Evolutionary conservation across 2,888 invertebrate genomes (phyloP), one percentile per base, ranked within the genome.

Genomic region (Drosophila nr. perissopoda): DNA sequence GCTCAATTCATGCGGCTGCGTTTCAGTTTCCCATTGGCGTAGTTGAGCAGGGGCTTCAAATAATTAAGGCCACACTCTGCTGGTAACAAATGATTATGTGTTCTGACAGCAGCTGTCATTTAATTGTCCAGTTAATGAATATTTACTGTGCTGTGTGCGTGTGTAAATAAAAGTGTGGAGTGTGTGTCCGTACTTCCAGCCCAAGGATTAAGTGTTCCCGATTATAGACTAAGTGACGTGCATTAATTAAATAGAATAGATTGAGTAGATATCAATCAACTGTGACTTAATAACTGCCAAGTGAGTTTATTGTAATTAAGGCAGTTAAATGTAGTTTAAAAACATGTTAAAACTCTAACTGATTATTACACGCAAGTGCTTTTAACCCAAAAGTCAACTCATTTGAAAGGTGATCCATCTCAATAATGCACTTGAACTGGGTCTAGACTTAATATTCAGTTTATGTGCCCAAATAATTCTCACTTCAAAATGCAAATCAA

Each of bases 61-160:
- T 63, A 71, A 68, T 76, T 80, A 68, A 65, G 21, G 33, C 54
- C 33, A 45, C 53, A 34, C 42, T 52, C 61, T 64, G 72, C 78
- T 69, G 77, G 66, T 69, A 58, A 54, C 69, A 58, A 69, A 52
- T 64, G 29, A 33, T 58, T 63, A 71, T 69, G 48, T 56, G 48
- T 68, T 71, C 27, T 49, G 76, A 72, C 69, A 72, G 45, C 51
- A 53, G 45, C 62, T 65, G 62, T 29, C 60, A 65, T 70, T 73
- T 65, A 67, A 80, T 61, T 76, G 72, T 61, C 51, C 58, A 27
- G 54, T 53, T 77, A 74, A 83, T 77, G 67, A 51, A 69, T 73
- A 80, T 77, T 78, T 73, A 73, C 74, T 63, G 56, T 29, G 36
- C 51, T 21, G 5, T 31, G 29, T 34, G 27, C 27, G n/a, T 49